Evolutionary conservation across 2,888 invertebrate species (phyloP), one percentile per base, ranked within the genome.

Genomic region (Neoitamus cyanurus): DNA sequence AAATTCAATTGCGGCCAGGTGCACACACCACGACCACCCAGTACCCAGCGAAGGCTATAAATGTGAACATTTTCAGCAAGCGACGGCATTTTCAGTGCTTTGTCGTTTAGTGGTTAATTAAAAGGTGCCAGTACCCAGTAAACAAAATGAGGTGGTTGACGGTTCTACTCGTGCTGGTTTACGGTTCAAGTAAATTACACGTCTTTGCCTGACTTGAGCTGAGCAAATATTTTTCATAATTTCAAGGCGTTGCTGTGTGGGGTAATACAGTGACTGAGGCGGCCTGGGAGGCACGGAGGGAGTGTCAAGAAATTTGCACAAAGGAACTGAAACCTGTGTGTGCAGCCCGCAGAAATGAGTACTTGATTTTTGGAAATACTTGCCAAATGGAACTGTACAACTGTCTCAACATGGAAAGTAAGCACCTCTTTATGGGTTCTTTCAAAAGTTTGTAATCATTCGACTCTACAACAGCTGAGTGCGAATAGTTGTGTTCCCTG

Each of bases 361-460:
- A 78, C 20, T 34, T 78, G 28, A 1, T 78, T 5, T 78, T 78
- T 11, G 78, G 30, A 7, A 78, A 78, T 58, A 20, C 58, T 20
- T 78, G 78, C 78, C 30, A 58, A 28, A 78, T 78, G 78, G 58
- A 78, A 15, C 7, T 78, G 31, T 78, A 78, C 34, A 78, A 78
- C 25, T 78, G 78, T 20, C n/a, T 78, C 9, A 25, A 78, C 48
- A 31, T 20, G n/a, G 31, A 48, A 2, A 42, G 78, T 78, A 2
- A 48, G 78, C 31, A 31, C 3, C n/a, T 5, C n/a, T 42, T 42
- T 42, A 42, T 42, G 5, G 0, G 1, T n/a, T 15, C 0, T n/a
- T 42, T 15, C 3, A 1, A 42, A 42, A 42, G 4, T 42, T 42
- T 42, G 0, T 31, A n/a, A n/a, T n/a, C n/a, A n/a, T n/a, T n/a